Base-by-base conservation (phyloP, 2,888 invertebrate species). In the Hirtodrosophila alboralis region DNA sequence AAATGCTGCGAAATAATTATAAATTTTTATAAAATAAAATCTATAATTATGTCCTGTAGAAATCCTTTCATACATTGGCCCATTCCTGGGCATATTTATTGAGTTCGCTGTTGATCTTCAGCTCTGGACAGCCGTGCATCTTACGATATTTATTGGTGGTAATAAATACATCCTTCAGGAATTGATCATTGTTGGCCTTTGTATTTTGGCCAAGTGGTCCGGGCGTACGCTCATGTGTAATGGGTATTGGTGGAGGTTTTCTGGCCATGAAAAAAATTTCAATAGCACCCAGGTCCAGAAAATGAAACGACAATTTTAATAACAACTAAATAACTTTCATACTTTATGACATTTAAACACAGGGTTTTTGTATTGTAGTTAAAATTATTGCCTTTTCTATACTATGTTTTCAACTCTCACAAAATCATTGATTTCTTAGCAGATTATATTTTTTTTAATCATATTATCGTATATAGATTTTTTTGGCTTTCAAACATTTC, bases 21-120 rank as follows among this genome's bases (percentile, higher is more conserved):
- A 30, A 7, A 7, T 12, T n/a, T n/a, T n/a, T n/a, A n/a, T n/a
- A n/a, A n/a, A 5, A 4, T 14, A 1, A 23, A 6, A 8, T n/a
- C 18, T 9, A 4, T 34, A 8, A 14, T 1, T 23, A 5, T 1
- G n/a, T 14, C 1, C 23, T 12, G 4, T 3, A 4, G 7, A 1
- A 1, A 9, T 2, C 0, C 3, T 4, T 7, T 14, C 53, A 23
- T 75, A 92, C 92, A 74, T 93, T 93, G 0, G 95, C 95, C 95
- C 95, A 95, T 71, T 95, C 94, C 76, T 94, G 93, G 14, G 95
- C 94, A 73, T 93, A 92, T 80, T 93, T 93, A 75, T 93, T 93
- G 27, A 95, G 88, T 70, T 93, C 93, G 69, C 92, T 92, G 86
- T 91, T 95, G 1, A 95, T 88, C 67, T 92, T 93, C 48, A 96